phyloP scores from a whole-genome alignment of 2,797 vertebrate genomes.

The Sebastes itinus region DNA sequence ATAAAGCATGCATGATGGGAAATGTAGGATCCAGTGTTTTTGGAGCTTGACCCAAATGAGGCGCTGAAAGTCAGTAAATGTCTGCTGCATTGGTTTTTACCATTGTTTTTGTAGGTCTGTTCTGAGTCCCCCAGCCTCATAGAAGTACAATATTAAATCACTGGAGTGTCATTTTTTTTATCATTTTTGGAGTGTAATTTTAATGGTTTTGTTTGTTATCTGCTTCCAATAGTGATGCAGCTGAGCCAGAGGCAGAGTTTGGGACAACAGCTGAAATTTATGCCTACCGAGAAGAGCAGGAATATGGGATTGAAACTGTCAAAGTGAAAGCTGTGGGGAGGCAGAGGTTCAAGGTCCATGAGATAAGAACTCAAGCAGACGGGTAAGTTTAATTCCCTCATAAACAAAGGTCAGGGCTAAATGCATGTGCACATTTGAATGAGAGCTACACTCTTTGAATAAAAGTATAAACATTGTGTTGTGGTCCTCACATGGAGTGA shows the following conservation, averaged over 20 bases:
- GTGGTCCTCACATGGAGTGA: not conserved
- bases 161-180: not conserved
- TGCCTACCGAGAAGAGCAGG: conserved; percentile 95
- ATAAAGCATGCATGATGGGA: not conserved
- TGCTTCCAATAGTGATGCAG: conserved; percentile 60
- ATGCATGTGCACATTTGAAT: not conserved
- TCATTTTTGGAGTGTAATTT: not conserved
- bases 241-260: conserved; percentile 84
- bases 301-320: conserved; percentile 96
- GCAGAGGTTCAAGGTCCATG: conserved; percentile 96
- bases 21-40: not conserved
- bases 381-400: conserved; percentile 84
- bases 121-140: not conserved
- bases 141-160: not conserved
- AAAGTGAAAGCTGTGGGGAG: conserved; percentile 98
- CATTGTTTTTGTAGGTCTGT: not conserved
- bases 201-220: not conserved
- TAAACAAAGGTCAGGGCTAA: conserved; percentile 12
- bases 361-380: conserved; percentile 95
- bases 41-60: not conserved
- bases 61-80: not conserved
- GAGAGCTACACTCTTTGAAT: not conserved
- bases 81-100: not conserved
- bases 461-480: not conserved
- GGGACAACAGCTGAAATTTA: conserved; percentile 99